Conservation (phyloP, 2,888 invertebrate species). For the Drosophila niveifrons region DNA sequence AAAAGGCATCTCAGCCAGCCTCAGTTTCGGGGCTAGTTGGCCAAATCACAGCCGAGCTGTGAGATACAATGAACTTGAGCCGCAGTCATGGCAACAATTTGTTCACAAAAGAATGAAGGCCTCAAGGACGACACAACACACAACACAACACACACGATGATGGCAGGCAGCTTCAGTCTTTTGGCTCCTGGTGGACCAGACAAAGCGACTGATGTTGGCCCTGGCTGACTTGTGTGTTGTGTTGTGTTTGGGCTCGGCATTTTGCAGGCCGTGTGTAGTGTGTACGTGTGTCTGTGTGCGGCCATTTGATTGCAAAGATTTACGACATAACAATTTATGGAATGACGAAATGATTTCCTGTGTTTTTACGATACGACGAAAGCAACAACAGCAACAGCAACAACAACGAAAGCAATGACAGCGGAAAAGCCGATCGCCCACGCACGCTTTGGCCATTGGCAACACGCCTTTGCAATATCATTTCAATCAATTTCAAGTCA, state of each 20-base stretch:
- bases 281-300: conserved; percentile 32
- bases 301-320: conserved; percentile 78
- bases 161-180: background rate
- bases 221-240: conserved; percentile 6
- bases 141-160: too few species aligned
- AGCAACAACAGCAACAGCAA: conserved; percentile 15
- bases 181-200: conserved; percentile 12
- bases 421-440: conserved; percentile 46
- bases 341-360: conserved; percentile 82
- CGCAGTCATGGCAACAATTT: conserved; percentile 64
- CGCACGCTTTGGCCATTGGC: conserved; percentile 61
- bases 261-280: background rate
- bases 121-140: conserved; percentile 61
- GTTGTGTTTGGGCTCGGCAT: background rate
- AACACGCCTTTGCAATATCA: conserved; percentile 80
- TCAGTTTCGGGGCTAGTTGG: conserved; percentile 62
- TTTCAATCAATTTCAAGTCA: conserved; percentile 80
- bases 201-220: conserved; percentile 32
- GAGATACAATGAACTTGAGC: conserved; percentile 60
- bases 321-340: conserved; percentile 83
- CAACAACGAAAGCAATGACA: conserved; percentile 10
- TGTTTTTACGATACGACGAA: conserved; percentile 69
- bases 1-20: conserved; percentile 18
- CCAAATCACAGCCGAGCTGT: conserved; percentile 64
- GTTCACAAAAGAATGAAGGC: conserved; percentile 39